These are phyloP conservation scores for Pectinophora gossypiella DNA, from an alignment of 1,140 invertebrate species.

Conservation along the genomic window DNA sequence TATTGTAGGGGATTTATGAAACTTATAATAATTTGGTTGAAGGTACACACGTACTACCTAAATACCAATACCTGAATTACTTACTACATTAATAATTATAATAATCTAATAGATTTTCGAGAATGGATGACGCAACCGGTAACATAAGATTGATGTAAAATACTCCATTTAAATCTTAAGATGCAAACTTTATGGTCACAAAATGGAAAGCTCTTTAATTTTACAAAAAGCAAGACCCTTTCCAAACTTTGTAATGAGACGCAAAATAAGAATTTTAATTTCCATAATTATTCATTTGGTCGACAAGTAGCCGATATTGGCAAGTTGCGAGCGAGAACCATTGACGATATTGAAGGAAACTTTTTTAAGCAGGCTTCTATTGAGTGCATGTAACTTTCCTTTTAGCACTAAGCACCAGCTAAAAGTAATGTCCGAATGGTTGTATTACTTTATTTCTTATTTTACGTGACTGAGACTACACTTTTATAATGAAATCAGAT, in stretches of 20 bases:
- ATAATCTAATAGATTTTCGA: too few species aligned
- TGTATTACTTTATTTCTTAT: too few species aligned
- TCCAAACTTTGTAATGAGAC: constrained; percentile 40
- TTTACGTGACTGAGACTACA: too few species aligned
- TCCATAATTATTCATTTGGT: constrained; percentile 48
- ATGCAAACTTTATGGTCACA: constrained; percentile 26
- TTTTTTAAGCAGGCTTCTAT: constrained; percentile 38
- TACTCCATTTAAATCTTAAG: constrained; percentile 29
- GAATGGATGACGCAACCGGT: neutral
- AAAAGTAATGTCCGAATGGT: constrained; percentile 33
- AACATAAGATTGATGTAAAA: constrained; percentile 22
- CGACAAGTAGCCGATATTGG: constrained; percentile 44
- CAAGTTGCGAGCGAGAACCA: constrained; percentile 35
- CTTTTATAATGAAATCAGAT: too few species aligned
- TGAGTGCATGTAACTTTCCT: constrained; percentile 47
- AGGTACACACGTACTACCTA: too few species aligned
- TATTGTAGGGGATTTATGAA: too few species aligned
- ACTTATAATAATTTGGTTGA: too few species aligned
- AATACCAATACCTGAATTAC: too few species aligned
- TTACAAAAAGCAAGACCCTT: constrained; percentile 41
- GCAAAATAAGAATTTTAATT: constrained; percentile 50
- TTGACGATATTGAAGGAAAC: constrained; percentile 27
- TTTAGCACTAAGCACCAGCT: constrained; percentile 32
- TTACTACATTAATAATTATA: too few species aligned
- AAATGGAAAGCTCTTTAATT: constrained; percentile 39